Conservation (phyloP, 2,797 vertebrate genomes). For the Vultur gryphus region DNA sequence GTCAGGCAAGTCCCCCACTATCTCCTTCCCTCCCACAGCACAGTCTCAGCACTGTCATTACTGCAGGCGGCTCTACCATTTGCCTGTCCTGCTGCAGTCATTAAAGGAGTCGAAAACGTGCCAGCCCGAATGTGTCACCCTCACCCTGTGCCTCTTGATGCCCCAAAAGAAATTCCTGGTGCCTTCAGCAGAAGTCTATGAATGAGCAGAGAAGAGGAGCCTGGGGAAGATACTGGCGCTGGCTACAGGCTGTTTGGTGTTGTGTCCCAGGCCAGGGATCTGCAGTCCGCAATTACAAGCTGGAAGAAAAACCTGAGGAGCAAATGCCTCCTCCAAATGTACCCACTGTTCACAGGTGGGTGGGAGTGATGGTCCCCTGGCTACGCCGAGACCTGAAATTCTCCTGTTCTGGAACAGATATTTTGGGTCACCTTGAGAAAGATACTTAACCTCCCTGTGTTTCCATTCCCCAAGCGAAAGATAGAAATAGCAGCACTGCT, state of each 20-base stretch:
- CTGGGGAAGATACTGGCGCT: neutral
- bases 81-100: neutral
- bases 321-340: neutral
- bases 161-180: neutral
- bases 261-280: neutral
- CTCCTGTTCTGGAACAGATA: neutral
- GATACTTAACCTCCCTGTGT: neutral
- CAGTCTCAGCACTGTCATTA: neutral
- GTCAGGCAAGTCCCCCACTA: neutral
- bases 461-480: neutral
- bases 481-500: neutral
- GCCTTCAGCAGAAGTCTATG: neutral
- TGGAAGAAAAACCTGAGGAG: neutral
- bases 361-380: neutral
- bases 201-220: neutral
- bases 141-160: accelerated
- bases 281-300: neutral
- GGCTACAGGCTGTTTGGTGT: neutral
- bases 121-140: neutral
- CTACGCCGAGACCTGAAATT: neutral
- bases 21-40: neutral
- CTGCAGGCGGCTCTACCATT: neutral
- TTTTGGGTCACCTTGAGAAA: conserved; percentile 21
- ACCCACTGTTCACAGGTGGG: accelerated
- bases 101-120: neutral